phyloP scores from a whole-genome alignment of 2,888 invertebrate species.

The Seladonia tumulorum region DNA sequence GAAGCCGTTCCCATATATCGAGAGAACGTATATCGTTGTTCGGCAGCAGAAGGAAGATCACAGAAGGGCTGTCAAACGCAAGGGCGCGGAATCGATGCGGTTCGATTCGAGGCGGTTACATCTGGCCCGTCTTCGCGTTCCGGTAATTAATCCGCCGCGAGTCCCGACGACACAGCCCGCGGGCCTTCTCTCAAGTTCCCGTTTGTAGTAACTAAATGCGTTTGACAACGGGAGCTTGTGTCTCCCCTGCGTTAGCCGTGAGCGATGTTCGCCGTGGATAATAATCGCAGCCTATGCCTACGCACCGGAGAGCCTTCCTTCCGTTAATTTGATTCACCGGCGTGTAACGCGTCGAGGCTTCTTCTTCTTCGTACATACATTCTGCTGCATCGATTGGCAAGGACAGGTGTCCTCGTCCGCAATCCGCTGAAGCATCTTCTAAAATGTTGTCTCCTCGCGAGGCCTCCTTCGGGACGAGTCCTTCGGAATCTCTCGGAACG shows the following conservation, averaged over 20 bases:
- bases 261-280: constrained; percentile 67
- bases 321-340: constrained; percentile 51
- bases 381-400: no score
- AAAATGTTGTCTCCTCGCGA: no score
- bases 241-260: constrained; percentile 76
- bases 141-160: constrained; percentile 80
- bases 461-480: no score
- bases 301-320: constrained; percentile 20
- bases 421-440: no score
- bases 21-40: no score
- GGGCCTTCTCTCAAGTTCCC: constrained; percentile 78
- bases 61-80: background rate
- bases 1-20: no score
- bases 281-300: constrained; percentile 54
- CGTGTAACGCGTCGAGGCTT: background rate
- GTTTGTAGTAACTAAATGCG: constrained; percentile 83
- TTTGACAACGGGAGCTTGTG: constrained; percentile 83
- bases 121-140: constrained; percentile 45
- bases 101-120: constrained; percentile 26
- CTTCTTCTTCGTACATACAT: background rate
- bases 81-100: constrained; percentile 6
- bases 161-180: constrained; percentile 80
- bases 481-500: no score
- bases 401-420: no score
- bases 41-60: background rate